Evolutionary conservation across 1,140 invertebrate genomes (phyloP).

Genomic region (Drosophila subpulchrella): DNA sequence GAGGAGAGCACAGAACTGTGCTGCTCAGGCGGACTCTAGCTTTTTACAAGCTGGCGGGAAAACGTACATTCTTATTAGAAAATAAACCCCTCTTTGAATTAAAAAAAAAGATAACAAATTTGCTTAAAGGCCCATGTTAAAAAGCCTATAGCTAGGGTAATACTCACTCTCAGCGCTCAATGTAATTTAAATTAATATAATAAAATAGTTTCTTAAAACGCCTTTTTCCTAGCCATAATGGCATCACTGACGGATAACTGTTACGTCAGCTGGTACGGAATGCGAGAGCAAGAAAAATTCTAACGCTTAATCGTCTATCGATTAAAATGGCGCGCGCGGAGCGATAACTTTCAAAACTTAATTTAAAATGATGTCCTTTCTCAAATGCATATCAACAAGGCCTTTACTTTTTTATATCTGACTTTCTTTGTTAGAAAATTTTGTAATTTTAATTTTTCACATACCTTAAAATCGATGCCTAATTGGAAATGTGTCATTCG

Average conservation of each 20-base stretch:
- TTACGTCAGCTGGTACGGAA: conserved; percentile 18
- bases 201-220: background rate
- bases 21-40: background rate
- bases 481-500: background rate
- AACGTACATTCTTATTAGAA: background rate
- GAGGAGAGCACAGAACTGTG: background rate
- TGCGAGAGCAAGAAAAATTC: conserved; percentile 4
- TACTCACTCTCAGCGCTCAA: too few relatives aligned
- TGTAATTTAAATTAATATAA: too few relatives aligned
- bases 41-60: background rate
- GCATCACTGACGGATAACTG: background rate
- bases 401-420: too few relatives aligned
- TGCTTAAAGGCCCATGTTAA: too few relatives aligned
- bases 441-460: too few relatives aligned
- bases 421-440: too few relatives aligned
- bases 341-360: background rate
- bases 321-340: background rate
- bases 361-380: background rate
- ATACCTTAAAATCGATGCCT: background rate
- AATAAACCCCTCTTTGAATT: background rate
- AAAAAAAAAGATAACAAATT: too few relatives aligned
- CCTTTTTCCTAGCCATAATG: background rate
- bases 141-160: too few relatives aligned
- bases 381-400: too few relatives aligned
- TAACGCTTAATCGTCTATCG: conserved; percentile 20